Percentiles rank a stretch among this genome's conserved stretches.
phyloP scores from a whole-genome alignment of 2,113 vertebrate species.

The Pangasianodon gigas region DNA sequence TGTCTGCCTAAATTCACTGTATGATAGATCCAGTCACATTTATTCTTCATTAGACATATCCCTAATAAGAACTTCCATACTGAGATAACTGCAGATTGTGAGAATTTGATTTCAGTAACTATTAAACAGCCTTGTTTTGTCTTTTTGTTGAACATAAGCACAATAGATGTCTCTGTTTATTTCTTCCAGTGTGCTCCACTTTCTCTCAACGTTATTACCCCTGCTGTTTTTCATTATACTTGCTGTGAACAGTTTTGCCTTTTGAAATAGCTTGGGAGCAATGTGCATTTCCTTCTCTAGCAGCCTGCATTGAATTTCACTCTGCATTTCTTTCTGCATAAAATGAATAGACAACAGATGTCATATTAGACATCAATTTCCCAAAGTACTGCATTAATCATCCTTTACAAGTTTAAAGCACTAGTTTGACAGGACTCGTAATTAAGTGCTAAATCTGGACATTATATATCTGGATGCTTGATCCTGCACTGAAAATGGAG shows the following conservation, averaged over 20 bases:
- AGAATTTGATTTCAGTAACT: background rate
- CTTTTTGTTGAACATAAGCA: background rate
- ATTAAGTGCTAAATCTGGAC: constrained; percentile 20
- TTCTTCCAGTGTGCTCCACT: background rate
- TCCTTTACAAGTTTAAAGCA: constrained; percentile 34
- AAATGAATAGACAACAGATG: constrained; percentile 37
- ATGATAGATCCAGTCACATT: background rate
- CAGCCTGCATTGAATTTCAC: background rate
- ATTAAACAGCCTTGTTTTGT: background rate
- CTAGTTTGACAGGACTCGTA: constrained; percentile 11
- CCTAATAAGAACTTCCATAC: background rate
- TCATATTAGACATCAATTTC: constrained; percentile 28
- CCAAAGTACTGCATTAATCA: constrained; percentile 38
- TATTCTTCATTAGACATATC: background rate
- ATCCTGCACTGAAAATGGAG: background rate
- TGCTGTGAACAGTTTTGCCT: background rate
- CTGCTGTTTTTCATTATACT: background rate
- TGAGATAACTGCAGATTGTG: background rate
- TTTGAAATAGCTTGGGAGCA: background rate
- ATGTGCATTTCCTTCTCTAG: too few relatives aligned
- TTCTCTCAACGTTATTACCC: too few relatives aligned
- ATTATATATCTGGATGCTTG: background rate
- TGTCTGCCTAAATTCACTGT: background rate
- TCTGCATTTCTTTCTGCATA: constrained; percentile 10
- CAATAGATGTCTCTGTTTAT: background rate